Percentiles rank a stretch among this genome's conserved stretches.
phyloP scores from a whole-genome alignment of 37 sponge, comb jelly and placozoan genomes.

The Cliona cf. orientalis region DNA sequence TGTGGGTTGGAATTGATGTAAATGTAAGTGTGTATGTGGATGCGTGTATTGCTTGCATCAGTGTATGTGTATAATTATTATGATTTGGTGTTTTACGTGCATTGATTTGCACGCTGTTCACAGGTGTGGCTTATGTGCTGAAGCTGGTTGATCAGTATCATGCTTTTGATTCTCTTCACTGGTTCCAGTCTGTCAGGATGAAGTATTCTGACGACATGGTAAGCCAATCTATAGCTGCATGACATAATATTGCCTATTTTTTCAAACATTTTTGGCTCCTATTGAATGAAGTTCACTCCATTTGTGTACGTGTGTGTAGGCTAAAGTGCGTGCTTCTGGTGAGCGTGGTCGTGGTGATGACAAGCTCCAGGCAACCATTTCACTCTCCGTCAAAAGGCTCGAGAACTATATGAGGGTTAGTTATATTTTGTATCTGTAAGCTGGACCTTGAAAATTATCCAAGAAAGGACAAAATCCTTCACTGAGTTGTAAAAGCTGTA shows the following conservation, averaged over 20 bases:
- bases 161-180: constrained; percentile 98
- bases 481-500: background rate
- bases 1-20: background rate
- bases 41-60: background rate
- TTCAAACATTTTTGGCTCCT: background rate
- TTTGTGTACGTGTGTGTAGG: constrained; percentile 23
- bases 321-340: constrained; percentile 32
- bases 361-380: constrained; percentile 92
- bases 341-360: constrained; percentile 68
- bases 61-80: background rate
- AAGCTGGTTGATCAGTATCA: constrained; percentile 97
- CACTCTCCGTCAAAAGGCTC: constrained; percentile 86
- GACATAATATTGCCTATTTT: background rate
- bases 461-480: background rate
- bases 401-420: constrained; percentile 73
- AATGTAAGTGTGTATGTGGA: background rate
- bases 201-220: constrained; percentile 86
- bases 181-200: constrained; percentile 86
- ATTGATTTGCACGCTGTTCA: no score
- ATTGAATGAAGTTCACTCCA: background rate
- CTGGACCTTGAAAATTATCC: background rate
- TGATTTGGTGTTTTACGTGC: no score
- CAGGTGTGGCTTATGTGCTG: constrained; percentile 95
- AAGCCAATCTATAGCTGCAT: background rate
- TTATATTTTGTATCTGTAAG: background rate